Percentiles rank a stretch among this genome's conserved stretches.
Evolutionary conservation across 1,140 invertebrate species (phyloP).

Genomic region (Drosophila jambulina): DNA sequence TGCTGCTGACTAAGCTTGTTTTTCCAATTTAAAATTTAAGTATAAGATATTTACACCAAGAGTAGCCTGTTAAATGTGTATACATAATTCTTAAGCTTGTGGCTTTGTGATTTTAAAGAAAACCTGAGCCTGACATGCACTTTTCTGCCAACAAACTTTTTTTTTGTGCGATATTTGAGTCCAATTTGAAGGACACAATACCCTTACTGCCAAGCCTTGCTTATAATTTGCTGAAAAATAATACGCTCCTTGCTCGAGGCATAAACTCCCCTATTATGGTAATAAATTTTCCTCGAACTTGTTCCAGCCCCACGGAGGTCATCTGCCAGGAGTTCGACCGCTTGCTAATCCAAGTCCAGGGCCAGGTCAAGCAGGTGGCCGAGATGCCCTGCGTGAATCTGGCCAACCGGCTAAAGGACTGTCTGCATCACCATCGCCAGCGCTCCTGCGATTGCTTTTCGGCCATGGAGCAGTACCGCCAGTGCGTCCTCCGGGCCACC

Average conservation of each 20-base stretch:
- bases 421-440: constrained; percentile 36
- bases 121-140: too few relatives aligned
- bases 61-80: neutral
- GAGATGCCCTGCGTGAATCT: constrained; percentile 42
- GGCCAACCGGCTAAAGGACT: constrained; percentile 35
- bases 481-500: constrained; percentile 47
- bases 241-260: neutral
- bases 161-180: neutral
- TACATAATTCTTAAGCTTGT: neutral
- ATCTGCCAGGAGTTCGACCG: constrained; percentile 62
- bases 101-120: neutral
- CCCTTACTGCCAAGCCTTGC: neutral
- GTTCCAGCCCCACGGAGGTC: constrained; percentile 35
- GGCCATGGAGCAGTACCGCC: constrained; percentile 56
- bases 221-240: neutral
- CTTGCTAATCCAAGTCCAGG: constrained; percentile 22
- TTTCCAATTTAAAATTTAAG: too few relatives aligned
- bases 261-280: neutral
- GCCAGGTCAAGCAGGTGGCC: constrained; percentile 16
- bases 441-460: constrained; percentile 48
- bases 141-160: neutral
- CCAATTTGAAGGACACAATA: neutral
- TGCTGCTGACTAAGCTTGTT: too few relatives aligned
- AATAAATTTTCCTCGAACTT: neutral
- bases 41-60: neutral